Conservation (phyloP, 2,888 invertebrate genomes). For the Tachina lurida region DNA sequence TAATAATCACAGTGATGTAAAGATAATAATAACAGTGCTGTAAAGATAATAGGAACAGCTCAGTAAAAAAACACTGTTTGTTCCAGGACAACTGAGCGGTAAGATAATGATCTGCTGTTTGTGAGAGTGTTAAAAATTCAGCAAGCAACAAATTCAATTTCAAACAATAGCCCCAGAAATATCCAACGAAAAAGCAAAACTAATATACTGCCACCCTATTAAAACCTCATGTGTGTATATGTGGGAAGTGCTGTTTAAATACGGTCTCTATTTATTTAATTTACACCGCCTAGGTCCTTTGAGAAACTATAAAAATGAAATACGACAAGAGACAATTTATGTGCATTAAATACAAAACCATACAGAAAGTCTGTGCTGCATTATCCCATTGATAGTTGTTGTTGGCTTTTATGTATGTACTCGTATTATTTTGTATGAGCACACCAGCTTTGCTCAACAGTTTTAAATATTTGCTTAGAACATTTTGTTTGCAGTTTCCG, state of each 20-base stretch:
- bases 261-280: background rate
- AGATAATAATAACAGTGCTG: too few species aligned
- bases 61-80: too few species aligned
- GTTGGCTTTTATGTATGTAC: background rate
- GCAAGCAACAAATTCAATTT: too few species aligned
- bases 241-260: background rate
- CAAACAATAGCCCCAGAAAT: background rate
- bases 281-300: background rate
- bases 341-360: background rate
- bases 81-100: too few species aligned
- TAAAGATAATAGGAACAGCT: too few species aligned
- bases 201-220: background rate
- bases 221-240: background rate
- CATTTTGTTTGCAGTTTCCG: conserved; percentile 11
- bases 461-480: conserved; percentile 27
- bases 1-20: too few species aligned
- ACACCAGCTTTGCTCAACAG: background rate
- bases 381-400: background rate
- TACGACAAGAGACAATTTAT: conserved; percentile 1
- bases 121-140: too few species aligned
- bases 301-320: conserved; percentile 19
- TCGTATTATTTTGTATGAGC: conserved; percentile 1
- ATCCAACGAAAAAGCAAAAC: background rate
- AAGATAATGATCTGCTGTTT: too few species aligned
- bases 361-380: background rate